A percentile compares a stretch with the other conserved stretches of the same genome.
Evolutionary conservation across 1,140 invertebrate genomes (phyloP).

Genomic region (Meteorus sp.): DNA sequence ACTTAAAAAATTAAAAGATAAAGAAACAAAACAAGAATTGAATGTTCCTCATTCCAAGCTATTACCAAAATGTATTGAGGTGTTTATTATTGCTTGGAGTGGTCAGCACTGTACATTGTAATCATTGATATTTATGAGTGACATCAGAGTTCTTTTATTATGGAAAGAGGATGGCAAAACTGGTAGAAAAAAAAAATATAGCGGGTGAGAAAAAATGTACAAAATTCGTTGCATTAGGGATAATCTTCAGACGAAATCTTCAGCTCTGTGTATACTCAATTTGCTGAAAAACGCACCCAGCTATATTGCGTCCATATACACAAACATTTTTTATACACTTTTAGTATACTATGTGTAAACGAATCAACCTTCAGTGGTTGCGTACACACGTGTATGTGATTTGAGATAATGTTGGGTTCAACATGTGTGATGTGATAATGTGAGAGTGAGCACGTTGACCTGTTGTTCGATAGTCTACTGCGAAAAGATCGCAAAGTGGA

Average conservation of each 20-base stretch:
- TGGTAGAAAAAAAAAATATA: too few species aligned
- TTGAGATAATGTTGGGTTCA: conserved; percentile 36
- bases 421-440: too few species aligned
- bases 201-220: background rate
- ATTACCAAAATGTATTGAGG: too few species aligned
- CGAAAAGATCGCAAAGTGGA: conserved; percentile 1
- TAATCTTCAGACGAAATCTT: conserved; percentile 14
- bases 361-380: background rate
- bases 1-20: too few species aligned
- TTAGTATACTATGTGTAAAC: background rate
- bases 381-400: conserved; percentile 21
- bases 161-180: too few species aligned
- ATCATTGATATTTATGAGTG: too few species aligned
- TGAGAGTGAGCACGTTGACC: conserved; percentile 37
- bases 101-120: too few species aligned
- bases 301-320: conserved; percentile 9
- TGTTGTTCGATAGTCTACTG: conserved; percentile 30
- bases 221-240: conserved; percentile 9
- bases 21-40: too few species aligned
- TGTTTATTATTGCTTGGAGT: too few species aligned
- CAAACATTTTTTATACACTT: background rate
- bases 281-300: conserved; percentile 24
- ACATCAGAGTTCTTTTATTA: too few species aligned
- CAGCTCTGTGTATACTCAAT: too few species aligned
- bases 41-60: too few species aligned